Conservation (phyloP, 2,888 invertebrate genomes). For the Nephrotoma flavescens region DNA sequence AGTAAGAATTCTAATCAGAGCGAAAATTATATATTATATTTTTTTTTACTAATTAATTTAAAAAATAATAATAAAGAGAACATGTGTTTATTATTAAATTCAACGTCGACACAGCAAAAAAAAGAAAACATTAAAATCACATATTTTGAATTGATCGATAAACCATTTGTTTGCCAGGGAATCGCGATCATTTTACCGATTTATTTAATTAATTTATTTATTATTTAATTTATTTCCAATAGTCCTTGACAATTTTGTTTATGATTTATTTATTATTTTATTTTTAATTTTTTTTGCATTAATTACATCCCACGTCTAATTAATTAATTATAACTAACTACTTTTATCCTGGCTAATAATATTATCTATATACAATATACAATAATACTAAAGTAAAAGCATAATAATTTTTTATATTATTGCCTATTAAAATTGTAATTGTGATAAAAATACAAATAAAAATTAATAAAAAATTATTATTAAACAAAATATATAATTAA, state of each 20-base stretch:
- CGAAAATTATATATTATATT: not conserved
- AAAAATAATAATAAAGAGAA: not conserved
- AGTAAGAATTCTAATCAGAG: not conserved
- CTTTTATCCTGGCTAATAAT: not conserved
- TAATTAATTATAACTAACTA: not conserved
- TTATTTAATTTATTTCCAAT: slow-evolving; percentile 4
- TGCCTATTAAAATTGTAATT: not conserved
- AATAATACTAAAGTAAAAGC: not conserved
- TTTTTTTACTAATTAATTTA: not conserved
- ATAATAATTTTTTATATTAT: not conserved
- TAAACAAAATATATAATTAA: not conserved
- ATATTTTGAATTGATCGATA: not conserved
- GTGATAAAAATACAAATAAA: not conserved
- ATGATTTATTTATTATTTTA: slow-evolving; percentile 6
- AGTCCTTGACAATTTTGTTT: slow-evolving; percentile 8
- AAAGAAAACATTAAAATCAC: not conserved
- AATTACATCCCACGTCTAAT: not conserved
- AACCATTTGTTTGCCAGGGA: slow-evolving; percentile 6
- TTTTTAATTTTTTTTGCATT: not conserved
- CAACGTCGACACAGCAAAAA: not conserved
- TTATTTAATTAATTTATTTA: not conserved
- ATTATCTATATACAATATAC: not conserved
- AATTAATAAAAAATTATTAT: not conserved
- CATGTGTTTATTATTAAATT: not conserved
- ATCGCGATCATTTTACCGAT: slow-evolving; percentile 10